Percentiles rank a stretch among this genome's conserved stretches.
These are phyloP conservation scores for Spisula solida DNA, from an alignment of 2,888 invertebrate species.

Conservation along the genomic window DNA sequence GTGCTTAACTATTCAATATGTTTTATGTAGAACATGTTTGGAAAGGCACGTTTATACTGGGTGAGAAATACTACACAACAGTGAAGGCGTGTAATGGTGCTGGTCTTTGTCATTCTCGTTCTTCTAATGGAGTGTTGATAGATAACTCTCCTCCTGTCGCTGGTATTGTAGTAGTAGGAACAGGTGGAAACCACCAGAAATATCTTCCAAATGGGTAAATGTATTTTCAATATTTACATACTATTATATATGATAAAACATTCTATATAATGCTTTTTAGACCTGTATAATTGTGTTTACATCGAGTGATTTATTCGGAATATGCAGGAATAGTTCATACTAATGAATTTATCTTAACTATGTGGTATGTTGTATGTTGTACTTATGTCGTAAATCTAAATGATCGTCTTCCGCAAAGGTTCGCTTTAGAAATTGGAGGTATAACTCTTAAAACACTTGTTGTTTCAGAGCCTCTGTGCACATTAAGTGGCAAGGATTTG, in stretches of 20 bases:
- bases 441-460: no score
- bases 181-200: slow-evolving; percentile 46
- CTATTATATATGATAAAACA: no score
- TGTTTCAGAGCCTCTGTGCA: slow-evolving; percentile 47
- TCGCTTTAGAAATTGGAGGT: no score
- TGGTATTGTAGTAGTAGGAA: slow-evolving; percentile 69
- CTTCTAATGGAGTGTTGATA: slow-evolving; percentile 73
- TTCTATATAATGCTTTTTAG: no score
- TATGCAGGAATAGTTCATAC: no score
- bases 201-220: slow-evolving; percentile 60
- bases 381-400: no score
- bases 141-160: slow-evolving; percentile 75
- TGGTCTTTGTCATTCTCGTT: slow-evolving; percentile 60
- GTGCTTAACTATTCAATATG: not conserved
- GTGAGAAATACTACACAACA: slow-evolving; percentile 67
- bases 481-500: slow-evolving; percentile 62
- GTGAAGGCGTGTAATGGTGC: slow-evolving; percentile 76
- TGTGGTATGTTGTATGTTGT: no score
- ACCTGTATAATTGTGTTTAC: no score
- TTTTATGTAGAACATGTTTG: slow-evolving; percentile 51
- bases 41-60: slow-evolving; percentile 65
- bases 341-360: no score
- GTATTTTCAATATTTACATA: not conserved
- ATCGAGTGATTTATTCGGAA: no score
- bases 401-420: no score